These are phyloP conservation scores for Sturnira hondurensis DNA, from an alignment of 2,113 vertebrate species.

Conservation along the genomic window DNA sequence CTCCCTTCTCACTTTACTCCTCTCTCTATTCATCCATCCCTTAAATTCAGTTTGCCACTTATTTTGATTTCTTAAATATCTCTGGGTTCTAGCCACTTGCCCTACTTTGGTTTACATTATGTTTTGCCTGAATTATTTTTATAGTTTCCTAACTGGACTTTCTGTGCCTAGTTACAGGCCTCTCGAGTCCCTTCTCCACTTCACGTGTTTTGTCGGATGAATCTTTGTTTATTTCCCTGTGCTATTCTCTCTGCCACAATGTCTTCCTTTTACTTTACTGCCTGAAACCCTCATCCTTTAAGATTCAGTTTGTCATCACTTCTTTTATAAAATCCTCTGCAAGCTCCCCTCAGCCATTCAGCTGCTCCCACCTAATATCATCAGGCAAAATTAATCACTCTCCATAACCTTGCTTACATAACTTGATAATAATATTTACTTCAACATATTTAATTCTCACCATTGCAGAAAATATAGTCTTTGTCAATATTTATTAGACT, in stretches of 20 bases:
- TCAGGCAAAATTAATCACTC: background rate
- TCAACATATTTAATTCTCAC: background rate
- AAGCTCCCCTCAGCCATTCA: background rate
- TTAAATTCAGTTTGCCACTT: background rate
- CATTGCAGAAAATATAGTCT: background rate
- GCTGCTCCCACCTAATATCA: background rate
- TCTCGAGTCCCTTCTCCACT: background rate
- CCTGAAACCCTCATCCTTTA: background rate
- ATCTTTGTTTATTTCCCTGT: background rate
- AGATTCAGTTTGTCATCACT: background rate
- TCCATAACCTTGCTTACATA: background rate
- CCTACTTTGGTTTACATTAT: background rate
- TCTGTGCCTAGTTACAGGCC: background rate
- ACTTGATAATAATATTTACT: slow-evolving; percentile 1
- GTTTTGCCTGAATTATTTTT: background rate
- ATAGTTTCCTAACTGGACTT: background rate
- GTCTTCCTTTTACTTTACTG: background rate
- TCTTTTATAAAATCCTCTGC: background rate
- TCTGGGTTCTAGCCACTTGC: background rate
- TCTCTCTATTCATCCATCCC: background rate
- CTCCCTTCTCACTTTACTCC: background rate
- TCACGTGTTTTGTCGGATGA: background rate
- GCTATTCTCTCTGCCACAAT: background rate
- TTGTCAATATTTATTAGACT: background rate
- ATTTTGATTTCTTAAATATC: background rate